These are phyloP conservation scores for Chaetura pelagica DNA, from an alignment of 2,113 vertebrate genomes.

Conservation along the genomic window DNA sequence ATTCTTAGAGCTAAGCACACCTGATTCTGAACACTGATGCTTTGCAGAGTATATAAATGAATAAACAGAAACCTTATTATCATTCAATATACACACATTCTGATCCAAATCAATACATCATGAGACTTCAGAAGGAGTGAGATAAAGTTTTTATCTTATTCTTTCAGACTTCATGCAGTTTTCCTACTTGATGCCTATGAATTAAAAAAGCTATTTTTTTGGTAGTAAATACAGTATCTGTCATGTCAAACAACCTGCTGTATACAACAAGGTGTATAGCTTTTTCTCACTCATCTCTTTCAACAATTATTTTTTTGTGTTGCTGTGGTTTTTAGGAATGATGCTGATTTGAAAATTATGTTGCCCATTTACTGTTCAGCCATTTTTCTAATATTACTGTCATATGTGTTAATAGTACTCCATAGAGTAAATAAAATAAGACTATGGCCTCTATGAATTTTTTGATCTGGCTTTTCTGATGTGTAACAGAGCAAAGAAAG, in stretches of 20 bases:
- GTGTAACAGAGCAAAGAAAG: neutral
- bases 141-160: neutral
- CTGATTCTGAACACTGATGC: neutral
- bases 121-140: neutral
- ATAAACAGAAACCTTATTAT: constrained; percentile 24
- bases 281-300: neutral
- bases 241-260: neutral
- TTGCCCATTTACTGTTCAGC: neutral
- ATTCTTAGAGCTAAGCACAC: neutral
- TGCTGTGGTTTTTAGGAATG: neutral
- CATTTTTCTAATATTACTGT: neutral
- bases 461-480: neutral
- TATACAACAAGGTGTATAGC: neutral
- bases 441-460: neutral
- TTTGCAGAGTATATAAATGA: neutral
- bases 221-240: neutral
- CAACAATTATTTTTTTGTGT: neutral
- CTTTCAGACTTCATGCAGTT: neutral
- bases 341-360: neutral
- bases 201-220: neutral
- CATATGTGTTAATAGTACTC: neutral
- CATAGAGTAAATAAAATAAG: neutral
- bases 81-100: neutral
- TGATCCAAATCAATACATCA: neutral
- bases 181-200: neutral